Base-by-base conservation (phyloP, 2,888 invertebrate species). In the Papilio elwesi region DNA sequence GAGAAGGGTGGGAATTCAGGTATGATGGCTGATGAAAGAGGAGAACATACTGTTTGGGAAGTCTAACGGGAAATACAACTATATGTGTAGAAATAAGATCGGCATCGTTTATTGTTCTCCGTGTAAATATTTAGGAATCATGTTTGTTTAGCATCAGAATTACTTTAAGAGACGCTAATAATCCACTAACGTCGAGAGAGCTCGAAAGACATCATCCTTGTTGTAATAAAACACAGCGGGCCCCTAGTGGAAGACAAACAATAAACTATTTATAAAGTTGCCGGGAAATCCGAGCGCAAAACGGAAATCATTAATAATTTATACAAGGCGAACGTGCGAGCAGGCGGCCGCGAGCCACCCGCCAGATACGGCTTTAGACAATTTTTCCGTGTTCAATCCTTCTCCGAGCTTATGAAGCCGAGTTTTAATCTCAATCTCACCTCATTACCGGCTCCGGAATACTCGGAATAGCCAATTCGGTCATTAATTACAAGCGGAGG, bases 391-490 rank as follows among this genome's bases (percentile, higher is more conserved):
- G 84, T 85, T 83, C 87, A 90, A 91, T 89, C 90, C 89, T 88
- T 90, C 87, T 85, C 85, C 84, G 82, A 87, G 85, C 90, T 89
- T 90, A 90, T 91, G 90, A 89, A 87, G 83, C 86, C 88, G 89
- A 90, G 89, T 91, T 92, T 92, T 92, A 92, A 93, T 92, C 92
- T 90, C 90, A 89, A 92, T 91, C 91, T 88, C 91, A 91, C 91
- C 93, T 93, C 92, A 93, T 92, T 92, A 92, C 90, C 86, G 87
- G 85, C 86, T 87, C 89, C 90, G 87, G 87, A 93, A 92, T 90
- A 89, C 90, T 91, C 86, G 89, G 92, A 92, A 92, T 90, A 92
- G 93, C 90, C 93, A 93, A 93, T 93, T 92, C 87, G 87, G 83
- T 85, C 92, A 93, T 93, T 93, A 93, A 93, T 92, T 93, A 92